phyloP scores from a whole-genome alignment of 1,140 invertebrate species.

The Solenopsis invicta region DNA sequence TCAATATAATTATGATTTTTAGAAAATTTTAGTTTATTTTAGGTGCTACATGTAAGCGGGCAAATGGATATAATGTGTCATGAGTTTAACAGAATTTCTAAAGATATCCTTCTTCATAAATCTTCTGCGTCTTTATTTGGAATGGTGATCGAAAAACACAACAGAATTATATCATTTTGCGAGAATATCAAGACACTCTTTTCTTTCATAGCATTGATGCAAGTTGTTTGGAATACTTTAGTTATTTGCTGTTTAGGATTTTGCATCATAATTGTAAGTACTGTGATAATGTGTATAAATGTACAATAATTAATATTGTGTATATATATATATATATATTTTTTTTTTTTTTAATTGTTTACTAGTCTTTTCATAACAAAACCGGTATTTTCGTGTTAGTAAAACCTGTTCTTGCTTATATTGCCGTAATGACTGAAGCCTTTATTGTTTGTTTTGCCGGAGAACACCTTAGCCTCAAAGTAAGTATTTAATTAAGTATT shows the following conservation, averaged over 20 bases:
- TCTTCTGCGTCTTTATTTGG: not conserved
- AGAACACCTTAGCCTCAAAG: constrained; percentile 54
- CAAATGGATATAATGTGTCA: constrained; percentile 64
- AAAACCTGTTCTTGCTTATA: not conserved
- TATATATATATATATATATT: not conserved
- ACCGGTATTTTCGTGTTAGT: not conserved
- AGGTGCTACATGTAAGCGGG: constrained; percentile 63
- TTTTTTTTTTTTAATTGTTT: not conserved
- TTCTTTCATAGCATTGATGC: constrained; percentile 28
- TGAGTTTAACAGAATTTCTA: not conserved
- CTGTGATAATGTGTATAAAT: not conserved
- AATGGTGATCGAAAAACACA: constrained; percentile 37
- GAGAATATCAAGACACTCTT: constrained; percentile 16
- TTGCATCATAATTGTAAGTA: constrained; percentile 22
- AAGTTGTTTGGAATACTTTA: constrained; percentile 45
- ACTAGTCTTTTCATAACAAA: constrained; percentile 25
- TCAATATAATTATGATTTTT: not conserved
- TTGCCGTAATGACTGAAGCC: constrained; percentile 15
- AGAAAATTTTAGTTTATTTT: constrained; percentile 8
- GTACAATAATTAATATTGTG: not conserved
- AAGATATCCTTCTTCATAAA: not conserved
- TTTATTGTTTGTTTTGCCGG: constrained; percentile 57
- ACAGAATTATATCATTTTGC: constrained; percentile 33
- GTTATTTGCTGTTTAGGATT: constrained; percentile 44
- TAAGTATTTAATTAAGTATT: not conserved